Evolutionary conservation across 2,797 vertebrate species (phyloP).

Genomic region (Anableps anableps): DNA sequence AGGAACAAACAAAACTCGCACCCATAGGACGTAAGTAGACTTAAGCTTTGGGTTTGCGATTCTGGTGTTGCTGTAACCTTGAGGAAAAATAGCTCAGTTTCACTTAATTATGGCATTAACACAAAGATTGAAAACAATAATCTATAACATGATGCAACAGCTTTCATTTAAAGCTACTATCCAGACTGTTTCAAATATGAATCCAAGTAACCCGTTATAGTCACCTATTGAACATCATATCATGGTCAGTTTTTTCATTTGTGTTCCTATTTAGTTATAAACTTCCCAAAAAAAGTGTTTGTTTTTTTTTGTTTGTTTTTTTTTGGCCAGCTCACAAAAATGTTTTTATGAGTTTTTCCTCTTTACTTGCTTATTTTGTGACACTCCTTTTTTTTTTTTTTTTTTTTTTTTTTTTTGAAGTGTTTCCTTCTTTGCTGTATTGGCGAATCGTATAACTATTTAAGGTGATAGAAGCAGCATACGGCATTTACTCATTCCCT

Average conservation of each 20-base stretch:
- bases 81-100: not conserved
- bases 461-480: not conserved
- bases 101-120: not conserved
- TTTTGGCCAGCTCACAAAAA: too few relatives aligned
- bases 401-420: too few relatives aligned
- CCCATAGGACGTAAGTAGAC: slow-evolving; percentile 94
- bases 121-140: not conserved
- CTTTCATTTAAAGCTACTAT: not conserved
- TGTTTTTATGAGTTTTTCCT: not conserved
- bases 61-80: not conserved
- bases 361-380: not conserved
- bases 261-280: not conserved
- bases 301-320: too few relatives aligned
- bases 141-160: not conserved
- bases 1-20: slow-evolving; percentile 91
- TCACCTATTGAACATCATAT: not conserved
- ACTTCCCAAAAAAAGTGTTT: not conserved
- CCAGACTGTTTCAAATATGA: not conserved
- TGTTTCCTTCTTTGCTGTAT: too few relatives aligned
- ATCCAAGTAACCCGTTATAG: not conserved
- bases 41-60: too few relatives aligned
- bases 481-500: not conserved
- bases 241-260: not conserved
- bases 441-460: too few relatives aligned
- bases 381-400: too few relatives aligned